Evolutionary conservation across 1,140 invertebrate species (phyloP).

Genomic region (Scylla paramamosain): DNA sequence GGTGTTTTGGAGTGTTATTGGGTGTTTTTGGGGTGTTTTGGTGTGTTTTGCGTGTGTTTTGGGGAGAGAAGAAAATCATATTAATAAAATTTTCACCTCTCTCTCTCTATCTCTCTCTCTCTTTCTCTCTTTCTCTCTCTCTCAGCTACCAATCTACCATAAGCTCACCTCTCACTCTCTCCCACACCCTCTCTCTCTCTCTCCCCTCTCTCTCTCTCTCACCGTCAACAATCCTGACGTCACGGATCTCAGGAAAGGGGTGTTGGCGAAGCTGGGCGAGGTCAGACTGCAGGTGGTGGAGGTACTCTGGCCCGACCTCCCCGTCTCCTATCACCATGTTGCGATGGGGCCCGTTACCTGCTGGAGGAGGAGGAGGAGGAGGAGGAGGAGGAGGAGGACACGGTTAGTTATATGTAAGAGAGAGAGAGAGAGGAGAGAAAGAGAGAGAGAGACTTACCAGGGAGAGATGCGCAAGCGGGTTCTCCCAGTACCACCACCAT

Average conservation of each 20-base stretch:
- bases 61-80: too few relatives aligned
- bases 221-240: conserved; percentile 66
- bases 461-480: background rate
- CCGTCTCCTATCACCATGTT: background rate
- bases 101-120: conserved; percentile 7
- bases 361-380: background rate
- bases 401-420: too few relatives aligned
- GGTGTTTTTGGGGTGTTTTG: background rate
- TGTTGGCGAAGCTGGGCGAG: conserved; percentile 61
- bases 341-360: background rate
- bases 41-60: background rate
- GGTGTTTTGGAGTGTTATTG: background rate
- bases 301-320: conserved; percentile 12
- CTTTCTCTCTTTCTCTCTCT: background rate
- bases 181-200: background rate
- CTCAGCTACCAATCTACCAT: background rate
- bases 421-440: too few relatives aligned
- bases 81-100: background rate
- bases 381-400: too few relatives aligned
- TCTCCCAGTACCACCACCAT: background rate
- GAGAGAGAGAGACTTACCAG: too few relatives aligned
- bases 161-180: background rate
- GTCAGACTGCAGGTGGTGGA: background rate
- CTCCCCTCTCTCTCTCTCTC: background rate
- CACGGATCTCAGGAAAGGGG: conserved; percentile 50